These are phyloP conservation scores for Tylochromis polylepis DNA, from an alignment of 2,113 vertebrate species.

Conservation along the genomic window DNA sequence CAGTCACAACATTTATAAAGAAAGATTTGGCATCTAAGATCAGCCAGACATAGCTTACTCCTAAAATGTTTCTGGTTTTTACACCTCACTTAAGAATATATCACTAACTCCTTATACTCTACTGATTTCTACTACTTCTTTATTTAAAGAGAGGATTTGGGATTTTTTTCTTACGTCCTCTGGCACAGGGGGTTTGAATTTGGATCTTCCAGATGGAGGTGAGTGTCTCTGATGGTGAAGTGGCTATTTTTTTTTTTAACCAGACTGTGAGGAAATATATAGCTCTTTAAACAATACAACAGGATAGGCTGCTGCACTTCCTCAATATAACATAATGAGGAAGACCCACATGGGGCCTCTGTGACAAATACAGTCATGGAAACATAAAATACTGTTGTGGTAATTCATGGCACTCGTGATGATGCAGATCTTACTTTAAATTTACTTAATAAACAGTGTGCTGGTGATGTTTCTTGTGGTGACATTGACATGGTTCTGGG, in stretches of 20 bases:
- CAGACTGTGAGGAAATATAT: conserved; percentile 21
- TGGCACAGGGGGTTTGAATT: background rate
- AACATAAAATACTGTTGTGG: background rate
- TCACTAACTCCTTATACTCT: background rate
- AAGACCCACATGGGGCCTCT: background rate
- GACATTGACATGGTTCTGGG: background rate
- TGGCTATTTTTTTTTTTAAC: background rate
- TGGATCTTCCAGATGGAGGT: background rate
- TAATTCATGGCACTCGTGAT: background rate
- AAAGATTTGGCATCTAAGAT: background rate
- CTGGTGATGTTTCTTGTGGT: background rate
- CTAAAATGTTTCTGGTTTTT: background rate
- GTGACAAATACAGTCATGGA: background rate
- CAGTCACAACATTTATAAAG: background rate
- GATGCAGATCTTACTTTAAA: background rate
- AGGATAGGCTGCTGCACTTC: conserved; percentile 37
- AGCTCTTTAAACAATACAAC: conserved; percentile 36
- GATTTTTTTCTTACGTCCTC: background rate
- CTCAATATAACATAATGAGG: conserved; percentile 9
- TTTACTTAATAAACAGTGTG: background rate
- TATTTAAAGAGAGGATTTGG: background rate
- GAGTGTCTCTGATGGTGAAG: conserved; percentile 14
- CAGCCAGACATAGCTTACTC: background rate
- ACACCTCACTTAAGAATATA: background rate
- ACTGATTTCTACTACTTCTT: background rate